phyloP scores from a whole-genome alignment of 2,888 invertebrate species.

The Mesorhabditis spiculigera region DNA sequence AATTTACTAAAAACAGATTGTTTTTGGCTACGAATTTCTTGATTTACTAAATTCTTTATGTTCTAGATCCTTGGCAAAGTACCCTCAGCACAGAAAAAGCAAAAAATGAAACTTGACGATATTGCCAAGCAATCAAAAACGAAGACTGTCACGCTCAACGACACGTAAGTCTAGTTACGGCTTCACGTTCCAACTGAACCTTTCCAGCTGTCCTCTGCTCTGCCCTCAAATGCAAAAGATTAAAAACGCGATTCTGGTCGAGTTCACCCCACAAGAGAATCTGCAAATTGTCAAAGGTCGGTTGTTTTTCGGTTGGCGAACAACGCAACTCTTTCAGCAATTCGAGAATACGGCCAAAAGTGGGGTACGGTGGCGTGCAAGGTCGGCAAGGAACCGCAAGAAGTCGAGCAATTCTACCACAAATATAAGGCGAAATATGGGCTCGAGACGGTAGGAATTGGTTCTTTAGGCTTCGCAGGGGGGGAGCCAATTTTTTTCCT shows the following conservation, averaged over 20 bases:
- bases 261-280: neutral
- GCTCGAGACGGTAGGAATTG: neutral
- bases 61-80: neutral
- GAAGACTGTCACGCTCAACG: neutral
- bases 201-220: constrained; percentile 3
- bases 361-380: neutral
- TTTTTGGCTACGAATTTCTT: neutral
- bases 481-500: no score
- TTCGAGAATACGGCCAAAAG: neutral
- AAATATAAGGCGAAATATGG: neutral
- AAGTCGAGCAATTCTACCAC: constrained; percentile 6
- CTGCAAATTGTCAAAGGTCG: neutral
- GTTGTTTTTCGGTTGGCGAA: neutral
- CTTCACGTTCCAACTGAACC: no score
- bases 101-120: neutral
- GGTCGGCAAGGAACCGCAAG: neutral
- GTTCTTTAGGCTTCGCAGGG: no score
- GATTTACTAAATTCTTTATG: neutral
- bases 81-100: neutral
- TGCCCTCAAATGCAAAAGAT: neutral
- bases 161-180: neutral
- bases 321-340: no score
- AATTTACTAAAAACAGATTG: neutral
- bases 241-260: neutral
- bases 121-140: neutral